Evolutionary conservation across 2,888 invertebrate genomes (phyloP), one percentile per base, ranked within the genome.

Genomic region (Calliscelio sp.): DNA sequence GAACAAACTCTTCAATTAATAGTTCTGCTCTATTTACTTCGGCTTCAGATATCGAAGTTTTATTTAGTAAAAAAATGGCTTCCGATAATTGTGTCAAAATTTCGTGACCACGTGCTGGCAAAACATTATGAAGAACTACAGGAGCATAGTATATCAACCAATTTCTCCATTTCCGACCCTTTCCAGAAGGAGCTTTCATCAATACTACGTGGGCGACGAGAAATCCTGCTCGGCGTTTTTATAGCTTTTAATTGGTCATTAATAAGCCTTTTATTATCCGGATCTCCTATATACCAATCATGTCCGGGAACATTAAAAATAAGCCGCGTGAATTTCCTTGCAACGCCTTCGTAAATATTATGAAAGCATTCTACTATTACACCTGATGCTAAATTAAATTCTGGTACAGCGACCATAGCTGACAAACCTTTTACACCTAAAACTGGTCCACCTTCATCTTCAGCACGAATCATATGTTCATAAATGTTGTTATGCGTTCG

Each of bases 131-230:
- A 1, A 77, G 25, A 38, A 51, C 61, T 1, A 55, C 44, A 11
- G 77, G 49, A 35, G 41, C 53, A 55, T 57, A 85, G 32, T 61
- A 81, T 18, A 85, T 25, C 7, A 77, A 5, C 38, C 55, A 85
- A 46, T 85, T 84, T 51, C 79, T 35, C 66, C 59, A 77, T 59
- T n/a, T 84, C 71, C 18, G 65, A 38, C 1, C 65, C 75, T 65
- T 81, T 84, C 84, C 77, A 84, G 8, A 57, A 18, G 28, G 16
- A 1, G n/a, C 7, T 5, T 16, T 55, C 28, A 2, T 49, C n/a
- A 2, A 74, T n/a, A 0, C 6, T 51, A 0, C 63, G 22, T 18
- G 53, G 25, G 0, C 41, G 35, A 2, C 74, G 61, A 14, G 74
- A 16, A 49, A 63, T 6, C 8, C 63, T 18, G 20, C 38, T 74